phyloP scores from a whole-genome alignment of 1,140 invertebrate genomes.

The Heliconius hermathena region DNA sequence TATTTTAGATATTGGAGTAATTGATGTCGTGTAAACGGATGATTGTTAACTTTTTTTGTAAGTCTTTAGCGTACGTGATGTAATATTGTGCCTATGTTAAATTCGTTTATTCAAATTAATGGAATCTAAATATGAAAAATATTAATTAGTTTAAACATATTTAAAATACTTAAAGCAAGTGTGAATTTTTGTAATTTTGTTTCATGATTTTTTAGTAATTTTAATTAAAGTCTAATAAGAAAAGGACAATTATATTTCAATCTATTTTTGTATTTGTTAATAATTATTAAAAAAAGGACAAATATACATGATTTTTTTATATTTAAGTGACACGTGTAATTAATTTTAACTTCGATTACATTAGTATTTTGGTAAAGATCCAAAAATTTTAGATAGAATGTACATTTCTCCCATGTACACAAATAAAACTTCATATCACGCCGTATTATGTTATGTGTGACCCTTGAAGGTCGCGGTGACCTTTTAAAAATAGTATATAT shows the following conservation, averaged over 20 bases:
- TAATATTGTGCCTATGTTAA: constrained; percentile 29
- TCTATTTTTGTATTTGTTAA: neutral
- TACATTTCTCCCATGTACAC: constrained; percentile 34
- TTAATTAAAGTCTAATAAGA: neutral
- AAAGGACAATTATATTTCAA: neutral
- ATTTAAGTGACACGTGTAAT: constrained; percentile 24
- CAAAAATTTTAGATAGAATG: constrained; percentile 35
- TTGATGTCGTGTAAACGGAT: neutral
- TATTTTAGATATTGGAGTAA: neutral
- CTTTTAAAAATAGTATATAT: constrained; percentile 21
- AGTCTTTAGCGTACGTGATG: constrained; percentile 33
- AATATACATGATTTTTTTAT: neutral
- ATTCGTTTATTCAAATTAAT: neutral
- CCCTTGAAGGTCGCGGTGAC: constrained; percentile 74
- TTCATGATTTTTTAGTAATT: neutral
- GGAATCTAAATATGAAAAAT: neutral
- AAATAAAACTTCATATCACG: constrained; percentile 40
- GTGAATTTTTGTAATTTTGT: neutral
- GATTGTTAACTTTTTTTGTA: constrained; percentile 6
- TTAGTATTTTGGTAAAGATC: constrained; percentile 33
- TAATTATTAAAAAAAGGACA: neutral
- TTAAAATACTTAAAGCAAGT: neutral
- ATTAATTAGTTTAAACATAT: neutral
- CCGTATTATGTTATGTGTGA: constrained; percentile 49
- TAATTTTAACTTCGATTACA: constrained; percentile 12